A percentile compares a stretch with the other conserved stretches of the same genome.
Conservation (phyloP, 2,888 invertebrate species). For the Odontocolon sp. region DNA sequence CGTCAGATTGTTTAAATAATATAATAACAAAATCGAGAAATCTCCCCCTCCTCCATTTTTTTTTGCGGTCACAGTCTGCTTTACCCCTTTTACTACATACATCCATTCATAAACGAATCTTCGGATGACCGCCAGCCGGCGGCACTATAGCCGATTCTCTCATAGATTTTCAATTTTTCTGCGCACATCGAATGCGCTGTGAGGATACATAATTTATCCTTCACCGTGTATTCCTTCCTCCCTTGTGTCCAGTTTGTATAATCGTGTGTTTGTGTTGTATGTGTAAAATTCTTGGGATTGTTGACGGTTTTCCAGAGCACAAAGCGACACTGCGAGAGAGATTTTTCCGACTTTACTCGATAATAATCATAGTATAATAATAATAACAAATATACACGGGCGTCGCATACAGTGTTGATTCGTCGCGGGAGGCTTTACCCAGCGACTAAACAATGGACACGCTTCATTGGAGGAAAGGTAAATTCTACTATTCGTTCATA, state of each 20-base stretch:
- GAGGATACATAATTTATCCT: constrained; percentile 3
- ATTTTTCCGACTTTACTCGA: constrained; percentile 29
- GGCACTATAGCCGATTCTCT: constrained; percentile 15
- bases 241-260: constrained; percentile 38
- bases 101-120: constrained; percentile 23
- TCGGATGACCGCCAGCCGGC: constrained; percentile 16
- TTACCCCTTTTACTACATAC: constrained; percentile 6
- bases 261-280: constrained; percentile 1
- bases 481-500: constrained; percentile 27
- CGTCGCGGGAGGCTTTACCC: constrained; percentile 31
- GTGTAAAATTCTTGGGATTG: constrained; percentile 52
- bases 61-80: no score
- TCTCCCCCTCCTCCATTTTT: no score
- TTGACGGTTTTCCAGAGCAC: constrained; percentile 63
- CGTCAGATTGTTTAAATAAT: no score
- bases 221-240: constrained; percentile 20
- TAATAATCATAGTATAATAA: constrained; percentile 53
- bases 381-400: constrained; percentile 27
- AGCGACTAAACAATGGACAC: constrained; percentile 63
- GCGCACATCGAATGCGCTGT: constrained; percentile 29
- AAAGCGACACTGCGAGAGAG: constrained; percentile 53
- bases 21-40: no score
- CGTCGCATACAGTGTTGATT: constrained; percentile 34
- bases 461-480: constrained; percentile 64
- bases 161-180: constrained; percentile 60